Conservation (phyloP, 1,140 invertebrate genomes). For the Drosophila carrolli region DNA sequence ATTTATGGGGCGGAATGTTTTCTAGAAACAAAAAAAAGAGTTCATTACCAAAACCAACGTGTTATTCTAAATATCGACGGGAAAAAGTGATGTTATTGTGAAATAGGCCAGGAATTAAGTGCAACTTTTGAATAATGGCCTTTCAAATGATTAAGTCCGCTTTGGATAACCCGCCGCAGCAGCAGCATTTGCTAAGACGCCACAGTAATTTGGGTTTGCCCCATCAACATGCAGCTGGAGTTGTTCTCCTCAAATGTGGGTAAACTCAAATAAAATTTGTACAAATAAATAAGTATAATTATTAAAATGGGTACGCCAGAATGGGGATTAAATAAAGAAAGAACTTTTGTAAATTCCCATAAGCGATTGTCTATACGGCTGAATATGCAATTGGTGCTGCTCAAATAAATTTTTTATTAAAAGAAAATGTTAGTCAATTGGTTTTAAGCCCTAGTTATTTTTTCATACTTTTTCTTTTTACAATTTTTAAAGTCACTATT, state of each 20-base stretch:
- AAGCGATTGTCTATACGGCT: no score
- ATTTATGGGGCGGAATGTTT: neutral
- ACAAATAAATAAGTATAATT: neutral
- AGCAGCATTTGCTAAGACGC: slow-evolving; percentile 27
- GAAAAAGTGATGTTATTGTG: slow-evolving; percentile 1
- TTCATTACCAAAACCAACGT: neutral
- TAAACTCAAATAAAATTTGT: slow-evolving; percentile 13
- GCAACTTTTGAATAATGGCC: slow-evolving; percentile 42
- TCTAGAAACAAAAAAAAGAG: neutral
- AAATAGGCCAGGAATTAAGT: neutral
- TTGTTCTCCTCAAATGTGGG: slow-evolving; percentile 77
- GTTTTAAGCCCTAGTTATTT: no score
- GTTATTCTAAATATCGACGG: neutral
- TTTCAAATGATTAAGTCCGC: slow-evolving; percentile 73
- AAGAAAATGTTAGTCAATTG: no score
- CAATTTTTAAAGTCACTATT: no score
- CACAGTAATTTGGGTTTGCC: slow-evolving; percentile 41
- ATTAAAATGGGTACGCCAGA: no score
- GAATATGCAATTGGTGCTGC: no score
- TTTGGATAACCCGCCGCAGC: slow-evolving; percentile 48
- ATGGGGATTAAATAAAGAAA: neutral
- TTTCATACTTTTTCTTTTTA: no score
- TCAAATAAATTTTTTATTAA: no score
- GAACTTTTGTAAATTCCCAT: no score
- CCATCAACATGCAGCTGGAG: slow-evolving; percentile 60